These are phyloP conservation scores for Cyanoramphus novaezelandiae DNA, from an alignment of 2,113 vertebrate species.

Conservation along the genomic window DNA sequence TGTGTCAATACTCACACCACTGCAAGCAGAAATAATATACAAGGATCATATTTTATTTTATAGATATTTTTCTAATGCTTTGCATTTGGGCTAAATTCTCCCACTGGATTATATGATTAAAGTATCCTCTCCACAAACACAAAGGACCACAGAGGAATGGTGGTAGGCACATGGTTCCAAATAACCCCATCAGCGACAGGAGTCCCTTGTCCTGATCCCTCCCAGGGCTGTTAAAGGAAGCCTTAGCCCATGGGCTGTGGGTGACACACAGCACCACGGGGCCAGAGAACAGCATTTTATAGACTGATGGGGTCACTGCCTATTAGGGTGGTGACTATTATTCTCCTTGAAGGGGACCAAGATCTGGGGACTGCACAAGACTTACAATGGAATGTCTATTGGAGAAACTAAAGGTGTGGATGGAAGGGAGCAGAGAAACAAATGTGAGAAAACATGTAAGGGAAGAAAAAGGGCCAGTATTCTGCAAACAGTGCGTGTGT, in stretches of 20 bases:
- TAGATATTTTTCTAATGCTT: background rate
- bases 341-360: background rate
- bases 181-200: background rate
- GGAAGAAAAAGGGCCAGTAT: background rate
- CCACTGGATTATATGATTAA: background rate
- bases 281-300: background rate
- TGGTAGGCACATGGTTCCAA: rapidly evolving
- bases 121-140: background rate
- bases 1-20: background rate
- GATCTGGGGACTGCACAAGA: background rate
- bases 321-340: background rate
- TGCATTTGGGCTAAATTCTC: background rate
- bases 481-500: background rate
- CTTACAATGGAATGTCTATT: background rate
- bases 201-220: rapidly evolving
- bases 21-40: background rate
- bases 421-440: background rate
- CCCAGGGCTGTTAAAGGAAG: rapidly evolving
- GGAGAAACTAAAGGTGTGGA: background rate
- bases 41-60: background rate
- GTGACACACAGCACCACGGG: background rate
- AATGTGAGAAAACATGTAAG: background rate
- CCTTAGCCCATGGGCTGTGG: background rate
- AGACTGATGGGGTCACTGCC: background rate
- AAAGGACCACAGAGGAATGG: background rate